Base-by-base conservation (phyloP, 2,888 invertebrate species). In the Mechanitis mazaeus region DNA sequence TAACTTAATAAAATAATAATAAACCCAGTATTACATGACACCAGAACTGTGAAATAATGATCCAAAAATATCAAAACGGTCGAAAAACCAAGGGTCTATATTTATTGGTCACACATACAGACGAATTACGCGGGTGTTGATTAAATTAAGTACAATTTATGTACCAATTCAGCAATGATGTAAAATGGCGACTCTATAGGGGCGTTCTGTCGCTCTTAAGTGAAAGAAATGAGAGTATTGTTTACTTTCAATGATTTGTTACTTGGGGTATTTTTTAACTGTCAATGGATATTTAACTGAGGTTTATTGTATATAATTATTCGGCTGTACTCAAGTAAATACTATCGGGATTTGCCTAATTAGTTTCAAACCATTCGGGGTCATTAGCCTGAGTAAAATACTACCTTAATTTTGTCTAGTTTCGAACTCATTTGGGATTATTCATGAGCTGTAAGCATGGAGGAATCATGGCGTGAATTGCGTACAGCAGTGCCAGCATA, bases 91-190 rank as follows among this genome's bases (percentile, higher is more conserved):
- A 68, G 69, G 84, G 68, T 78, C 84, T 74, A 33, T 50, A 55
- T 72, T 74, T 46, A 72, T 56, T 84, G 83, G 86, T 73, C 68
- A 64, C 66, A 69, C 64, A 67, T 56, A 69, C 68, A 67, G 72
- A 75, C 75, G 77, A 80, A 81, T 81, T 78, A 83, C 79, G 75
- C 75, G 79, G 78, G 82, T 80, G 88, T 86, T 90, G 87, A 90
- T 89, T 88, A 84, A 89, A 90, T 89, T 89, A 88, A 80, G 83
- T 77, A 80, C 73, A 77, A 89, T 87, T 89, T 90, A 90, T 87
- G 87, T 77, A 78, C 82, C 87, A 87, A 88, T 88, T 88, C 85
- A 87, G 87, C 88, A 85, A 83, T 85, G 83, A 85, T 79, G 79
- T 82, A 80, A 83, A 87, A 84, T 85, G 80, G 83, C 80, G 75